phyloP scores from a whole-genome alignment of 1,140 invertebrate species.

The Trypoxylus dichotomus region DNA sequence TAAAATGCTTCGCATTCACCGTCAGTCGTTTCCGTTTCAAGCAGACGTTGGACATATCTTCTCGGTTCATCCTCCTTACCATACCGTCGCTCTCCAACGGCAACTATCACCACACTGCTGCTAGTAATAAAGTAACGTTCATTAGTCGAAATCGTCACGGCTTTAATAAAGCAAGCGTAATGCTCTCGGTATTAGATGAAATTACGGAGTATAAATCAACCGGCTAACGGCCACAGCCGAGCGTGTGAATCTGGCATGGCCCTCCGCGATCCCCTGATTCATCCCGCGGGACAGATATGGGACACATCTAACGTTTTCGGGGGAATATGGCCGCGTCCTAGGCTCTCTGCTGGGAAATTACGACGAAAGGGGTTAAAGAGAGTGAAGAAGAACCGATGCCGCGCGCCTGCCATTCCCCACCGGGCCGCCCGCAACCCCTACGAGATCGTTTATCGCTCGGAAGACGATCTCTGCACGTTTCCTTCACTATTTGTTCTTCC shows the following conservation, averaged over 20 bases:
- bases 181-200: conserved; percentile 23
- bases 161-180: conserved; percentile 22
- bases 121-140: conserved; percentile 13
- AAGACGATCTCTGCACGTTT: no score
- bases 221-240: conserved; percentile 1
- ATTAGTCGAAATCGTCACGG: conserved; percentile 21
- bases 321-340: not conserved
- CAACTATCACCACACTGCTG: not conserved
- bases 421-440: no score
- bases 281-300: conserved; percentile 17
- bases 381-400: not conserved
- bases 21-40: not conserved
- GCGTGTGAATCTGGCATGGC: conserved; percentile 19
- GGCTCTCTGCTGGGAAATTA: not conserved
- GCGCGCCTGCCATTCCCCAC: not conserved
- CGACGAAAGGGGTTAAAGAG: not conserved
- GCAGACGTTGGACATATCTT: not conserved
- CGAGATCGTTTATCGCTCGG: no score
- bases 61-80: not conserved
- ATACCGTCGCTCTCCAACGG: not conserved
- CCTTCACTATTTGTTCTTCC: no score
- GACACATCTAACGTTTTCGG: conserved; percentile 4
- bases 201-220: conserved; percentile 18
- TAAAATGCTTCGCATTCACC: no score
- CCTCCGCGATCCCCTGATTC: not conserved